Evolutionary conservation across 1,140 invertebrate genomes (phyloP), one percentile per base, ranked within the genome.

Genomic region (Sarcophaga bullata): DNA sequence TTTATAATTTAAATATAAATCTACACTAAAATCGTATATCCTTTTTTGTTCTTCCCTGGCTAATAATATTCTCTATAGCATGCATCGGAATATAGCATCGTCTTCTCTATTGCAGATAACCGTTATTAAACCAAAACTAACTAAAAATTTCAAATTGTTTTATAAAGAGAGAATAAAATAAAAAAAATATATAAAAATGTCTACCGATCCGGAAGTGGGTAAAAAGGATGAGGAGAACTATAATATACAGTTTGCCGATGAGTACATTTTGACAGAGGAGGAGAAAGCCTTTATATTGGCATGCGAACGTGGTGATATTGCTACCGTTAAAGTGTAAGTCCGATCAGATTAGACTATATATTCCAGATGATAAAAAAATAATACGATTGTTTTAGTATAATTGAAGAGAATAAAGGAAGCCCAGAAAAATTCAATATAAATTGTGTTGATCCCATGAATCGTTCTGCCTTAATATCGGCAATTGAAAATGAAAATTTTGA

Each of bases 401-500:
- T 95, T 8, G 92, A 94, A 11, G 92, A 95, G 78, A 92, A 92
- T 84, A 91, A 93, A 72, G 92, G 91, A 50, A 91, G 92, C 50
- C 92, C 94, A 0, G 93, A 95, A 37, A 90, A 95, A 7, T 92
- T 99, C 81, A 95, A 98, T 90, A 95, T 98, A 81, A 97, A 99
- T 91, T 99, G 98, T 90, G 95, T 97, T 48, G 98, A 99, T 92
- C 97, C 97, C 0, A 91, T 99, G 54, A 98, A 98, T 86, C 91
- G 97, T 85, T 96, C 95, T 1, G 96, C 96, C 0, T 91, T 98
- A 1, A 95, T 97, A 80, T 94, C 96, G 0, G 97, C 97, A 47
- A 98, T 99, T 83, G 97, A 99, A 91, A 98, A 98, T 91, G 98
- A 99, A 91, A 98, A 98, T 89, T 95, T 97, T 81, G 97, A 98